Conservation (phyloP, 2,113 vertebrate genomes). For the Saiga tatarica region DNA sequence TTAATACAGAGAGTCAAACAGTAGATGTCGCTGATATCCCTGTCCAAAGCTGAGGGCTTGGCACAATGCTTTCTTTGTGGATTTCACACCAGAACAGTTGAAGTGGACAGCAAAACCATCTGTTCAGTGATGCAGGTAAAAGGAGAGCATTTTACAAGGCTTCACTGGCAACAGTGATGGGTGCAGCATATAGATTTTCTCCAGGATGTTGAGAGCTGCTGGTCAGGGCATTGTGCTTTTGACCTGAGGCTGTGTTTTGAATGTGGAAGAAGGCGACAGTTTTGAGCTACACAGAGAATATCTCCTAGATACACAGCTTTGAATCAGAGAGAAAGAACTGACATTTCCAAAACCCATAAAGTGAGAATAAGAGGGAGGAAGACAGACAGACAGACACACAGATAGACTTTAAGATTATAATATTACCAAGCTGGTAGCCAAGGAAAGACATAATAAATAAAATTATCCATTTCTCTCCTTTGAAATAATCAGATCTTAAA, state of each 20-base stretch:
- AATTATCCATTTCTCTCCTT: not conserved
- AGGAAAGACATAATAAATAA: not conserved
- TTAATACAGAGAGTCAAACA: not conserved
- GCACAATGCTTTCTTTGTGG: not conserved
- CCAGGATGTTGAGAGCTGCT: not conserved
- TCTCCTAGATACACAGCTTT: not conserved
- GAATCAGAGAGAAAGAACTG: not conserved
- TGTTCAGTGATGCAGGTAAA: constrained; percentile 13
- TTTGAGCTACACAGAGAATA: not conserved
- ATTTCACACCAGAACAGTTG: not conserved
- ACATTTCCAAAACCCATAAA: not conserved
- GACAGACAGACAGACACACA: not conserved
- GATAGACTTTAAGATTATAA: not conserved
- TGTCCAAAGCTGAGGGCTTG: not conserved
- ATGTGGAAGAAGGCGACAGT: not conserved
- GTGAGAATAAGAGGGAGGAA: not conserved
- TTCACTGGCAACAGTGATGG: not conserved
- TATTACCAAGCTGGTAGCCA: not conserved
- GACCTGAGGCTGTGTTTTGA: constrained; percentile 1
- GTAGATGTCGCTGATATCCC: constrained; percentile 44
- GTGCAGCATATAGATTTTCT: not conserved
- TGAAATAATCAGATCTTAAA: not conserved
- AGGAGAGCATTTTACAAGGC: not conserved
- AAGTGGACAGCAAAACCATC: constrained; percentile 11
- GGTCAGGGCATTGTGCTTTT: not conserved